Evolutionary conservation across 2,888 invertebrate species (phyloP), one percentile per base, ranked within the genome.

Genomic region (Meiosimyza decipiens): DNA sequence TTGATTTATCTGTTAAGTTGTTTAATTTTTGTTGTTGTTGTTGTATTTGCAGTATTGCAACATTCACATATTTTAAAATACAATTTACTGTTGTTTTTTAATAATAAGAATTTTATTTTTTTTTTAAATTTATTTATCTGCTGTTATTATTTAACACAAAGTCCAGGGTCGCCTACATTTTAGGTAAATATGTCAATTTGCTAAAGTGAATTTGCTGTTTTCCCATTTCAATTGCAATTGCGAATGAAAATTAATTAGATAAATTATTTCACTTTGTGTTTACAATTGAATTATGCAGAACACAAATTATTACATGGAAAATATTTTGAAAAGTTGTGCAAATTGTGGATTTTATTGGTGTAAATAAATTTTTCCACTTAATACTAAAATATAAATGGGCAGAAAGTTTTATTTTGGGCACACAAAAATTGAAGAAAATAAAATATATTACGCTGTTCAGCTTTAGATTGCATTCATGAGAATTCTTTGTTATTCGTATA

Each of bases 41-140:
- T 66, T 69, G 33, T 65, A 55, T 33, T 40, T 18, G 22, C 64
- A 15, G 3, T 74, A 71, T 70, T 70, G 69, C 69, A 71, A 74
- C 75, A 74, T 74, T 74, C 73, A 75, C 72, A 75, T 75, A 74
- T 74, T 74, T 75, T 75, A 72, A 73, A 73, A 72, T 40, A 9
- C 6, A 74, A 69, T 74, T 74, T 72, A 70, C 73, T 69, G 73
- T 73, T 73, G 68, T 74, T 63, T 22, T 52, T 73, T 64, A 51
- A 70, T 70, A 55, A 51, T 28, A 15, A 62, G 40, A 49, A 66
- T 72, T 69, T 72, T 66, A 60, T 49, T 60, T 64, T 70, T 69
- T 74, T 69, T 71, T 52, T 71, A 71, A 62, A 66, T 18, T 28
- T 64, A 64, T 64, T 64, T 57, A 64, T 64, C 49, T 49, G 47